Conservation (phyloP, 2,113 vertebrate genomes). For the Oenanthe oenanthe region DNA sequence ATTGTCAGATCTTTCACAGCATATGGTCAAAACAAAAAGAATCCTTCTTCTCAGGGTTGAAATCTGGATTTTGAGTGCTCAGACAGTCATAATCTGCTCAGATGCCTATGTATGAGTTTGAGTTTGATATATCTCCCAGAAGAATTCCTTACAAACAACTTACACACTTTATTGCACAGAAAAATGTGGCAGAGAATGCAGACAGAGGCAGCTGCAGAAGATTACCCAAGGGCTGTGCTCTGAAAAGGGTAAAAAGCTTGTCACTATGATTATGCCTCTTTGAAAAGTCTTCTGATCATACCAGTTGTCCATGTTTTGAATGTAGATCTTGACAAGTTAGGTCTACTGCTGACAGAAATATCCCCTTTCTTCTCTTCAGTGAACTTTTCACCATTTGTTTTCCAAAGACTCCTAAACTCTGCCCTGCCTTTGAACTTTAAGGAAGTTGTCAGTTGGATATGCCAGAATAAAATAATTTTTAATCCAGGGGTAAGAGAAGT, state of each 20-base stretch:
- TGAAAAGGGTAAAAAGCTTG: constrained; percentile 13
- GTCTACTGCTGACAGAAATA: neutral
- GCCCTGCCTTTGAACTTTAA: neutral
- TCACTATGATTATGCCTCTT: constrained; percentile 8
- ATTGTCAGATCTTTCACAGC: neutral
- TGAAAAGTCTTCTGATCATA: neutral
- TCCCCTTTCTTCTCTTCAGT: neutral
- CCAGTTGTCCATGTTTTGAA: neutral
- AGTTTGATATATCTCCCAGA: neutral
- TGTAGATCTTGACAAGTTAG: neutral
- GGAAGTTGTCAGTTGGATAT: neutral
- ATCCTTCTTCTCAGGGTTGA: neutral
- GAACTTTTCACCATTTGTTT: neutral
- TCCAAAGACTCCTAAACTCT: neutral
- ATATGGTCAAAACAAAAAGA: constrained; percentile 1
- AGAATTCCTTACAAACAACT: constrained; percentile 2
- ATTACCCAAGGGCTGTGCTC: neutral
- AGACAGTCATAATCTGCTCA: neutral
- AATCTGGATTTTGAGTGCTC: constrained; percentile 22
- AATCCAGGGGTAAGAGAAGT: neutral
- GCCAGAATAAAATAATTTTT: neutral
- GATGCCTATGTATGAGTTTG: neutral
- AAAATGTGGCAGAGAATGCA: neutral
- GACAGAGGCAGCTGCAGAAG: neutral
- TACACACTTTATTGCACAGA: neutral